These are phyloP conservation scores for Micronycteris hirsuta DNA, from an alignment of 2,113 vertebrate genomes.

Conservation along the genomic window DNA sequence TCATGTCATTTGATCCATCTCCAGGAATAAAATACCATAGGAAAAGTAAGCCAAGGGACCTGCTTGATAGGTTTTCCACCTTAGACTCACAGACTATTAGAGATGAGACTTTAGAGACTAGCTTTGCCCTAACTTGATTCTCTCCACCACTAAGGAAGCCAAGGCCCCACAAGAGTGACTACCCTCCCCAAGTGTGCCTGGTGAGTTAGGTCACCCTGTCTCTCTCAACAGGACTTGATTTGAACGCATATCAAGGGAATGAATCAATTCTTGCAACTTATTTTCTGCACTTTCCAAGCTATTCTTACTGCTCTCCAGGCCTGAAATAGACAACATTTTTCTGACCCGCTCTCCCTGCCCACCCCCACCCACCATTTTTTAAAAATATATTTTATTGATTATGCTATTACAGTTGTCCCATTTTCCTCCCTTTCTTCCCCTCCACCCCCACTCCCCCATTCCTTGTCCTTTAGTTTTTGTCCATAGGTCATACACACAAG, in stretches of 20 bases:
- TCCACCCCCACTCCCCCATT: no score
- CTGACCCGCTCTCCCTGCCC: not conserved
- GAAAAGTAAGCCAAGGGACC: not conserved
- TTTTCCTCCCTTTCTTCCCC: no score
- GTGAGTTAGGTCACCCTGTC: not conserved
- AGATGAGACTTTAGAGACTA: not conserved
- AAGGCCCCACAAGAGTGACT: not conserved
- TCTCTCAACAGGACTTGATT: conserved; percentile 7
- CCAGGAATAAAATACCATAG: not conserved
- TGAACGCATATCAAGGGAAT: not conserved
- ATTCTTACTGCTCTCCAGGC: not conserved
- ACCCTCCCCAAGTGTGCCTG: not conserved
- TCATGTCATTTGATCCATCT: not conserved
- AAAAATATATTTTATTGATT: no score
- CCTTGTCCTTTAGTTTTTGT: no score
- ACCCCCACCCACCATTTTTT: no score
- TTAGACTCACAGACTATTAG: not conserved
- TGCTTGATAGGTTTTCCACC: not conserved
- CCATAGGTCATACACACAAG: no score
- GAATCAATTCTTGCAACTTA: not conserved
- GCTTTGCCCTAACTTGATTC: not conserved
- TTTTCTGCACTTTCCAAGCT: not conserved
- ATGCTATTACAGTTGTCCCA: no score
- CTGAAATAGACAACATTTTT: not conserved
- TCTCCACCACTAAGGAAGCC: not conserved